A percentile compares a stretch with the other conserved stretches of the same genome.
Conservation (phyloP, 2,113 vertebrate species). For the Heptranchias perlo region DNA sequence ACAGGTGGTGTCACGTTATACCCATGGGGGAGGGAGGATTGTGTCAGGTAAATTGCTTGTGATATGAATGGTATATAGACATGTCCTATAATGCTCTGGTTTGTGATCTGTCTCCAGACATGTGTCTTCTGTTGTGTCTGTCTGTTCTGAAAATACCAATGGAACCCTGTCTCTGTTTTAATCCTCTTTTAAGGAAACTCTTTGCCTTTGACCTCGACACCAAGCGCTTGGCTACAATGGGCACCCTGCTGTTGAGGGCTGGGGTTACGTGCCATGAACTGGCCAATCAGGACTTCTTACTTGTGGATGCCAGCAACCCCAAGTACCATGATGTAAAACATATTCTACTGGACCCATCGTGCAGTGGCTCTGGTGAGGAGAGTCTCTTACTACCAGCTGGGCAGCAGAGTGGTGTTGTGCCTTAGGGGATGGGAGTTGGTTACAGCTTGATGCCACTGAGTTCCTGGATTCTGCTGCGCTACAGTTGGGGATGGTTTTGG, state of each 20-base stretch:
- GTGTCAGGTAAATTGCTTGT: background rate
- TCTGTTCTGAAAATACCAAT: background rate
- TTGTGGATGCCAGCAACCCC: constrained; percentile 60
- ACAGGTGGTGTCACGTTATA: background rate
- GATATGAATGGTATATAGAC: background rate
- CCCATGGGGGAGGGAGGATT: background rate
- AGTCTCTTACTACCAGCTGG: too few relatives aligned
- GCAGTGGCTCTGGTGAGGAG: constrained; percentile 84
- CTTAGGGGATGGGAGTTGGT: background rate
- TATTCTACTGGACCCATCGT: constrained; percentile 87
- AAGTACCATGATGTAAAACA: constrained; percentile 69
- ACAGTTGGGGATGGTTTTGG: background rate
- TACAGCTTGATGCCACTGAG: background rate
- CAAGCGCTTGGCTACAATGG: constrained; percentile 82
- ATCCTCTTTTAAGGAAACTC: constrained; percentile 59
- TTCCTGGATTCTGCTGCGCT: background rate
- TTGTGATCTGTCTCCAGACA: background rate
- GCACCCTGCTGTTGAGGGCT: constrained; percentile 78
- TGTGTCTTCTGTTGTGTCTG: background rate
- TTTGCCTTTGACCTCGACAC: constrained; percentile 89
- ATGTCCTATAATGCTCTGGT: background rate
- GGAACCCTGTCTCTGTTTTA: fast-evolving
- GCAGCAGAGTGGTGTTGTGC: background rate
- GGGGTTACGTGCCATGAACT: constrained; percentile 77
- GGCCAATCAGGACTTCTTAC: constrained; percentile 81